These are phyloP conservation scores for Galemys pyrenaicus DNA, from an alignment of 2,113 vertebrate species.

Conservation along the genomic window DNA sequence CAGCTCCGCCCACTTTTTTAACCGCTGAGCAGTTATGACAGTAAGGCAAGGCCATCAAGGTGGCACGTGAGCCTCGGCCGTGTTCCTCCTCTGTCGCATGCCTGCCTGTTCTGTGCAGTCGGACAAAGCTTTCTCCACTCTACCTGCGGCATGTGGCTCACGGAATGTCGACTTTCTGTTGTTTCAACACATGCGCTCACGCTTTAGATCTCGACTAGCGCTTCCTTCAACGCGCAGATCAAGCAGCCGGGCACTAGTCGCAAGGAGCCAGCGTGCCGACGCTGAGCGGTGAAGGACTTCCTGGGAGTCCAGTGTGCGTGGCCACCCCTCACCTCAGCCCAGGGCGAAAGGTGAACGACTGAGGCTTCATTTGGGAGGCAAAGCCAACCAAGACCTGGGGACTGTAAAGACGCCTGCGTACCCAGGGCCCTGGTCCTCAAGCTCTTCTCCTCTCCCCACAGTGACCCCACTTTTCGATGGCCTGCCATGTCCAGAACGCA, in stretches of 20 bases:
- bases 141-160: not conserved
- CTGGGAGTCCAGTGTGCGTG: no score
- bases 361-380: not conserved
- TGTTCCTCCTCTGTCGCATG: not conserved
- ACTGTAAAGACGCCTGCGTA: not conserved
- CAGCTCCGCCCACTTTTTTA: not conserved
- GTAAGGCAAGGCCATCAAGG: not conserved
- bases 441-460: not conserved
- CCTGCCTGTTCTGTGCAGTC: accelerated
- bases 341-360: not conserved
- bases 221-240: not conserved
- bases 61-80: not conserved
- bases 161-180: not conserved
- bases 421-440: not conserved
- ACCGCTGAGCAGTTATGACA: not conserved
- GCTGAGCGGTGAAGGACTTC: not conserved
- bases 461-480: not conserved
- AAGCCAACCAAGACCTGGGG: not conserved
- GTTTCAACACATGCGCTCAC: not conserved
- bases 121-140: accelerated
- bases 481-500: not conserved
- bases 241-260: not conserved
- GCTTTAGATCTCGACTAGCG: not conserved
- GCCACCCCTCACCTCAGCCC: not conserved
- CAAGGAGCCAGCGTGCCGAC: accelerated